Conservation (phyloP, 2,113 vertebrate species). For the Pseudolaguvia tuberculata region DNA sequence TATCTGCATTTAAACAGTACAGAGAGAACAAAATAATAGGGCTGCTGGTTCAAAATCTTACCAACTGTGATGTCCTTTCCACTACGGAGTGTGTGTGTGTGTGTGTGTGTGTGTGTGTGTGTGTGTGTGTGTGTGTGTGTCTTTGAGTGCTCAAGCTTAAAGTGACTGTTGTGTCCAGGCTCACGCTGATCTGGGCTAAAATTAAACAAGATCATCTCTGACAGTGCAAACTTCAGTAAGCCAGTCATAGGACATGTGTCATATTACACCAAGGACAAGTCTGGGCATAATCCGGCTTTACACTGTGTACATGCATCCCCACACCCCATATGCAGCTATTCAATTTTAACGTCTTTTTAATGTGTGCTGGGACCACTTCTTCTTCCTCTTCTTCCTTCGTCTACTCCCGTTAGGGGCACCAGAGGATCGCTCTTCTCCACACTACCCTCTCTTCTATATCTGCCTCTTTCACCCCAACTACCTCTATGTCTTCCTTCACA, state of each 20-base stretch:
- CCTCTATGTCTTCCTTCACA: too few species aligned
- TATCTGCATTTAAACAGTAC: not conserved
- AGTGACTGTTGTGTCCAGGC: slow-evolving; percentile 34
- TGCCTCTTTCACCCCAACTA: too few species aligned
- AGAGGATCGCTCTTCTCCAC: too few species aligned
- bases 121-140: slow-evolving; percentile 3
- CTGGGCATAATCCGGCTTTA: slow-evolving; percentile 20
- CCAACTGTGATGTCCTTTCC: slow-evolving; percentile 39
- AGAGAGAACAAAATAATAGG: slow-evolving; percentile 28
- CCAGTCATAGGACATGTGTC: slow-evolving; percentile 45
- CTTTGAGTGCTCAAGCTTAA: slow-evolving; percentile 27
- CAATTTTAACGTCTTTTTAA: too few species aligned
- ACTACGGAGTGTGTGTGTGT: slow-evolving; percentile 15
- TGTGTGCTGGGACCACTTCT: too few species aligned
- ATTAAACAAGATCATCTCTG: slow-evolving; percentile 55
- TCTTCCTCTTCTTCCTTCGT: too few species aligned
- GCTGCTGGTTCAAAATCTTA: slow-evolving; percentile 30
- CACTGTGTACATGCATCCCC: slow-evolving; percentile 3
- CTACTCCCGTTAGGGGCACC: too few species aligned
- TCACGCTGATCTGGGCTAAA: slow-evolving; percentile 53
- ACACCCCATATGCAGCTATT: not conserved
- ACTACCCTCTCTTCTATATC: too few species aligned
- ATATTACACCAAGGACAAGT: slow-evolving; percentile 53
- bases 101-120: not conserved
- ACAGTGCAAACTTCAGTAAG: slow-evolving; percentile 49